Base-by-base conservation (phyloP, 2,888 invertebrate species). In the Troides aeacus region DNA sequence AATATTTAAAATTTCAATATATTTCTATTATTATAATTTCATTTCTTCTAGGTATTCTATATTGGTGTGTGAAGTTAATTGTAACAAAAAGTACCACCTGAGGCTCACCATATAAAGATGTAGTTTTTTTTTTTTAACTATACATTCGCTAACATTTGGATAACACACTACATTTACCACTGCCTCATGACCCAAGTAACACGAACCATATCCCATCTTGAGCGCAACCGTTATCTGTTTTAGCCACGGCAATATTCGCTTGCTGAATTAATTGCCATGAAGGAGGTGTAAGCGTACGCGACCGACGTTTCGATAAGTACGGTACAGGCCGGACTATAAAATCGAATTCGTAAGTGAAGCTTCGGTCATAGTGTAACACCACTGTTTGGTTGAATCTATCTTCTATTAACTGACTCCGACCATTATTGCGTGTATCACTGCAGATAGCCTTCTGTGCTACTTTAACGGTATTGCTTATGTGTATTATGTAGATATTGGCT, bases 221-320 rank as follows among this genome's bases (percentile, higher is more conserved):
- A 83, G 79, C 73, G 77, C 77, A 78, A 79, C 71, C 78, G 79
- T 89, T 89, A 75, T 91, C 86, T 92, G 87, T 92, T 92, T 88
- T 92, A 92, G 92, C 89, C 81, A 81, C 87, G 88, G 81, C 92
- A 92, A 88, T 91, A 83, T 86, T 84, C 90, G 82, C 89, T 92
- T 84, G 90, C 88, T 80, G 92, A 92, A 82, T 86, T 92, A 84
- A 81, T 92, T 82, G 84, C 83, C 79, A 84, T 80, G 88, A 88
- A 88, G 86, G 88, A 90, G 84, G 87, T 80, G 80, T 92, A 90
- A 82, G 80, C 80, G 80, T 79, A 79, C 67, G 62, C 63, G 66
- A 68, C 72, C 71, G 36, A n/a, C 59, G 78, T 77, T 77, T 78
- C 75, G 71, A 74, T 72, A 72, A 73, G 72, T 72, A 78, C 78